phyloP scores from a whole-genome alignment of 2,113 vertebrate species.

The Nothoprocta perdicaria region DNA sequence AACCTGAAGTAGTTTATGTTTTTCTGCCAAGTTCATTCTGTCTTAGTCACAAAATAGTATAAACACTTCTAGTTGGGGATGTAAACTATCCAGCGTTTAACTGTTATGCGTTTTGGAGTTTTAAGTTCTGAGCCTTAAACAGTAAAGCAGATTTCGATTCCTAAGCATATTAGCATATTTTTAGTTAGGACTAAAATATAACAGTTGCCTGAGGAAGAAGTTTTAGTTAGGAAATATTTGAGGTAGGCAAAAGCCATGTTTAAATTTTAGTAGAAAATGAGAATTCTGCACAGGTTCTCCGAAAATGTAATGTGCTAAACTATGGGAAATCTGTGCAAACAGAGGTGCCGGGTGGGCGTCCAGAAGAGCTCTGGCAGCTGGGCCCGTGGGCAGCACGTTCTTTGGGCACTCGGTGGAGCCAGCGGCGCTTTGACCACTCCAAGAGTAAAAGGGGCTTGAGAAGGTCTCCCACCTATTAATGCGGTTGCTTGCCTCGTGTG shows the following conservation, averaged over 20 bases:
- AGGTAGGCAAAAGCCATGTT: constrained; percentile 26
- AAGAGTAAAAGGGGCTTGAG: not conserved
- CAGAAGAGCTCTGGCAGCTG: not conserved
- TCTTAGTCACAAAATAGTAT: constrained; percentile 11
- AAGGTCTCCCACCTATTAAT: not conserved
- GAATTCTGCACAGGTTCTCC: not conserved
- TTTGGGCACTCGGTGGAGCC: not conserved
- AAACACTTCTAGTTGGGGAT: not conserved
- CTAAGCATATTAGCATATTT: not conserved
- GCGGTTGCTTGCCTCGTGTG: not conserved
- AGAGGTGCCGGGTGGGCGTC: not conserved
- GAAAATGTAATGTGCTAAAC: not conserved
- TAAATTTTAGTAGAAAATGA: constrained; percentile 38
- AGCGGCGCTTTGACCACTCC: not conserved
- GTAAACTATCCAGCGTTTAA: constrained; percentile 1
- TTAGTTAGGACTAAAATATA: constrained; percentile 6
- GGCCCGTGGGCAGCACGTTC: not conserved
- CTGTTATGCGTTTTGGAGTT: not conserved
- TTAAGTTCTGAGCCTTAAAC: constrained; percentile 37
- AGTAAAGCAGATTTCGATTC: constrained; percentile 40
- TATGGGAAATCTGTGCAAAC: not conserved
- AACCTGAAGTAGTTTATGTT: not conserved
- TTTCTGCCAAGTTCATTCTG: constrained; percentile 23
- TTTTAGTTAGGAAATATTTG: constrained; percentile 58
- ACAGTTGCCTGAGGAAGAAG: constrained; percentile 27